phyloP scores from a whole-genome alignment of 2,888 invertebrate genomes.

The Actias luna region DNA sequence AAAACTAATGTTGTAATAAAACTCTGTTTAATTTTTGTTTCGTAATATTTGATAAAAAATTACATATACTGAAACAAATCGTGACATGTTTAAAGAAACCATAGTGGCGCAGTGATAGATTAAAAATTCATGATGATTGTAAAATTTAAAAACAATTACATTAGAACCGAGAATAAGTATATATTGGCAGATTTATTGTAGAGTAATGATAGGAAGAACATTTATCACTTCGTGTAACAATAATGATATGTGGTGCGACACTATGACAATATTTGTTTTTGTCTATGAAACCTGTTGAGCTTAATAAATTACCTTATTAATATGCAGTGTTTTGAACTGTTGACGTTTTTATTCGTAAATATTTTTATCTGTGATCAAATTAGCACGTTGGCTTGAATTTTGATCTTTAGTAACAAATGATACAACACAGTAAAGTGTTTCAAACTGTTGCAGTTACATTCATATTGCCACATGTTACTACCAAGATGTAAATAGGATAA shows the following conservation, averaged over 20 bases:
- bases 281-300: not conserved
- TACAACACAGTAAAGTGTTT: not conserved
- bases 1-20: too few species aligned
- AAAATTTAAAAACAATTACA: too few species aligned
- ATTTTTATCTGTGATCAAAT: not conserved
- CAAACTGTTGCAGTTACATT: not conserved
- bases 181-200: not conserved
- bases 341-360: slow-evolving; percentile 1
- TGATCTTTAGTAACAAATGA: not conserved
- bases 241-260: not conserved
- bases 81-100: too few species aligned
- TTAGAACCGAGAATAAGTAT: too few species aligned
- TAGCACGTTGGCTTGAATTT: not conserved
- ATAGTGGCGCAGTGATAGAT: too few species aligned
- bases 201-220: not conserved
- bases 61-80: too few species aligned
- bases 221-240: not conserved
- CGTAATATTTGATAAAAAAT: too few species aligned
- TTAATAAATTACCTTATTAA: not conserved
- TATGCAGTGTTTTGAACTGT: slow-evolving; percentile 1
- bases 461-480: not conserved
- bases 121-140: too few species aligned
- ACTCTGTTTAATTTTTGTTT: too few species aligned
- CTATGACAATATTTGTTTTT: not conserved
- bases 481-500: too few species aligned